Evolutionary conservation across 2,797 vertebrate species (phyloP).

Genomic region (Pyrocephalus nanus): DNA sequence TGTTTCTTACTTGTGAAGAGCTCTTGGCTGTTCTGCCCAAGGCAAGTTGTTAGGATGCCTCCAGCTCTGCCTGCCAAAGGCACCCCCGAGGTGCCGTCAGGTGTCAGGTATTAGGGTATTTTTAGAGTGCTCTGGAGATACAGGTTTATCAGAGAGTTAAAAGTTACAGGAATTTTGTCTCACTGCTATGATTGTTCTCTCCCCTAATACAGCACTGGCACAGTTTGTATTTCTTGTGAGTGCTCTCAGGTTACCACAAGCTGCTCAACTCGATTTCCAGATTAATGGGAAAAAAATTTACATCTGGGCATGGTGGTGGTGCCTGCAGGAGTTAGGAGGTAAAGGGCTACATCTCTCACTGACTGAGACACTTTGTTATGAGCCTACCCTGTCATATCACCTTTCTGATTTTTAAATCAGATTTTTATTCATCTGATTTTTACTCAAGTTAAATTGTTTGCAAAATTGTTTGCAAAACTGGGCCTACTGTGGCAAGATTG

Average conservation of each 20-base stretch:
- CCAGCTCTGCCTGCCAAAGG: neutral
- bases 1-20: neutral
- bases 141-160: neutral
- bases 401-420: neutral
- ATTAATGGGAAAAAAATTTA: neutral
- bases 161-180: neutral
- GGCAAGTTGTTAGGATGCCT: neutral
- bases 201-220: neutral
- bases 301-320: neutral
- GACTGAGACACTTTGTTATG: neutral
- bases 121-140: neutral
- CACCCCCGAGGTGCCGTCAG: neutral
- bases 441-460: neutral
- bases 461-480: neutral
- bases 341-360: neutral
- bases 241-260: neutral
- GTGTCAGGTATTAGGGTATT: neutral
- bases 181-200: neutral
- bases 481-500: neutral
- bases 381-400: neutral
- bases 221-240: neutral
- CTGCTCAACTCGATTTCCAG: neutral
- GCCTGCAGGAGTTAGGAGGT: neutral
- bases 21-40: neutral
- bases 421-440: too few species aligned